These are phyloP conservation scores for Acyrthosiphon pisum DNA, from an alignment of 1,140 invertebrate species.

Conservation along the genomic window DNA sequence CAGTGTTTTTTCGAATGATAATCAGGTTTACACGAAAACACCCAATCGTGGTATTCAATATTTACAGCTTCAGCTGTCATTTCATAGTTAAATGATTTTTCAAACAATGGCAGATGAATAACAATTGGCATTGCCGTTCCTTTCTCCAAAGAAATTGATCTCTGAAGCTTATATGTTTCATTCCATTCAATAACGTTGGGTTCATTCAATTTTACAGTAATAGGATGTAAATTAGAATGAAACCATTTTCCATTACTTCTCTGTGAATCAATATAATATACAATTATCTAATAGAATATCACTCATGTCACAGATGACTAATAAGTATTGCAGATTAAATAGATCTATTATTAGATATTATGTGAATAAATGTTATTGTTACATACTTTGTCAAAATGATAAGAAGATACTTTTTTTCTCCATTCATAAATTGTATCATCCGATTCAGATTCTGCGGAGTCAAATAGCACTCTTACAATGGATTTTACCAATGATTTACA, in stretches of 20 bases:
- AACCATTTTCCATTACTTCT: conserved; percentile 58
- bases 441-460: conserved; percentile 72
- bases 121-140: conserved; percentile 39
- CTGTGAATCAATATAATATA: conserved; percentile 62
- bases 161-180: conserved; percentile 36
- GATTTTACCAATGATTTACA: conserved; percentile 87
- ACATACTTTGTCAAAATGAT: conserved; percentile 64
- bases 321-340: background rate
- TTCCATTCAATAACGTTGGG: conserved; percentile 43
- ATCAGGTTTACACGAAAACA: conserved; percentile 50
- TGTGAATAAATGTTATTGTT: conserved; percentile 38
- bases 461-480: conserved; percentile 82
- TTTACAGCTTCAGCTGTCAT: conserved; percentile 55
- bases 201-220: conserved; percentile 30
- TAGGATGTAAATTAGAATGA: conserved; percentile 45
- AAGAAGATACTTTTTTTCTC: conserved; percentile 59
- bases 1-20: conserved; percentile 22
- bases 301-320: conserved; percentile 61
- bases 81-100: conserved; percentile 21
- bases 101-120: conserved; percentile 30
- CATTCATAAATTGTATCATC: conserved; percentile 51
- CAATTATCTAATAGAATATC: conserved; percentile 64
- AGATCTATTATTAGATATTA: background rate
- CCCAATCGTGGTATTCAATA: conserved; percentile 56
- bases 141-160: conserved; percentile 28